Conservation (phyloP, 2,113 vertebrate species). For the Vireo altiloquus region DNA sequence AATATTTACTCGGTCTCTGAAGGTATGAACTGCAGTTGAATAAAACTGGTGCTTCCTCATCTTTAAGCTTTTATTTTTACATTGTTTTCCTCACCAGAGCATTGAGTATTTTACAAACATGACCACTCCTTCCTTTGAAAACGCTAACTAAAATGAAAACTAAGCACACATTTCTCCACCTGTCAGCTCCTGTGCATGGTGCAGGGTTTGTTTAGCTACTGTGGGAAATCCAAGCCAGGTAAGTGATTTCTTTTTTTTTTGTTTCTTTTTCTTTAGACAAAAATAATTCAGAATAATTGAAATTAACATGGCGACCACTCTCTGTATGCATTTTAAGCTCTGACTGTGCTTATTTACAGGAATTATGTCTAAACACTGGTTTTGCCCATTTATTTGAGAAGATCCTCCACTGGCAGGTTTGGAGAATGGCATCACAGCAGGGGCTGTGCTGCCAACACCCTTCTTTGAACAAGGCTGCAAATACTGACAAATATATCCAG, state of each 20-base stretch:
- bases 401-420: not conserved
- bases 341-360: not conserved
- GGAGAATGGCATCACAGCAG: not conserved
- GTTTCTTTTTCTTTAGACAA: not conserved
- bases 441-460: not conserved
- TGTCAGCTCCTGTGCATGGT: not conserved
- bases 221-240: not conserved
- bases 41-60: not conserved
- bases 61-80: not conserved
- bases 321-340: not conserved
- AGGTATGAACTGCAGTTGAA: not conserved
- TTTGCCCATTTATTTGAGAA: not conserved
- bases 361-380: not conserved
- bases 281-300: not conserved
- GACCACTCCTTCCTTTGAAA: not conserved
- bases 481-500: not conserved
- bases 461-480: not conserved
- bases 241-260: not conserved
- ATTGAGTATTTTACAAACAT: not conserved
- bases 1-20: not conserved
- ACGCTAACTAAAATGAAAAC: not conserved
- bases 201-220: not conserved
- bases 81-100: not conserved
- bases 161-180: not conserved
- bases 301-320: not conserved